phyloP scores from a whole-genome alignment of 2,113 vertebrate genomes.

The Megatriorchis doriae region DNA sequence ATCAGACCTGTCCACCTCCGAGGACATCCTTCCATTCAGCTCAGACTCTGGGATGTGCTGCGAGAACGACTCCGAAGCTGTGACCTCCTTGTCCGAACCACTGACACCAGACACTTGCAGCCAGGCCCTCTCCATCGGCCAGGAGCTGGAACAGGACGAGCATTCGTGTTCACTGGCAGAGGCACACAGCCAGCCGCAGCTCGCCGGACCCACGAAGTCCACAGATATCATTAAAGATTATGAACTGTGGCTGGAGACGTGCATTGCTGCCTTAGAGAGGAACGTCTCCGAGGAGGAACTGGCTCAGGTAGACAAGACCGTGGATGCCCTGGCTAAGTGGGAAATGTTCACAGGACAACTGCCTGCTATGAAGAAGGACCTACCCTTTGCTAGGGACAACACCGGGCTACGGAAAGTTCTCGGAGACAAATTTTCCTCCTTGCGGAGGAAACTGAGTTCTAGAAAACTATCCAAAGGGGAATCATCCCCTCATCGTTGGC shows the following conservation, averaged over 20 bases:
- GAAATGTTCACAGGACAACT: slow-evolving; percentile 71
- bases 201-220: not conserved
- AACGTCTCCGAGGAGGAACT: slow-evolving; percentile 68
- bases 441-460: slow-evolving; percentile 63
- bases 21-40: slow-evolving; percentile 52
- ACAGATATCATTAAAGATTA: slow-evolving; percentile 55
- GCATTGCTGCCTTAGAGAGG: slow-evolving; percentile 68
- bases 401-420: slow-evolving; percentile 59
- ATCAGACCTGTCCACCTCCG: not conserved
- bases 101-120: slow-evolving; percentile 44
- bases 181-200: not conserved
- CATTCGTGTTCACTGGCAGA: not conserved
- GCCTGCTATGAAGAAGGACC: slow-evolving; percentile 37
- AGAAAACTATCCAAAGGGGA: slow-evolving; percentile 59
- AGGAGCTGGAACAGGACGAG: slow-evolving; percentile 58
- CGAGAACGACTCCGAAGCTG: slow-evolving; percentile 57
- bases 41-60: slow-evolving; percentile 67
- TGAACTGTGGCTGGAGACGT: slow-evolving; percentile 62
- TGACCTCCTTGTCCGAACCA: slow-evolving; percentile 59
- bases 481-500: slow-evolving; percentile 28
- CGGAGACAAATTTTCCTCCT: slow-evolving; percentile 69
- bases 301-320: slow-evolving; percentile 41
- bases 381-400: slow-evolving; percentile 34
- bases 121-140: slow-evolving; percentile 29
- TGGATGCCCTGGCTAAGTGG: slow-evolving; percentile 66